A percentile compares a stretch with the other conserved stretches of the same genome.
Evolutionary conservation across 1,140 invertebrate genomes (phyloP).

Genomic region (Dryas iulia): DNA sequence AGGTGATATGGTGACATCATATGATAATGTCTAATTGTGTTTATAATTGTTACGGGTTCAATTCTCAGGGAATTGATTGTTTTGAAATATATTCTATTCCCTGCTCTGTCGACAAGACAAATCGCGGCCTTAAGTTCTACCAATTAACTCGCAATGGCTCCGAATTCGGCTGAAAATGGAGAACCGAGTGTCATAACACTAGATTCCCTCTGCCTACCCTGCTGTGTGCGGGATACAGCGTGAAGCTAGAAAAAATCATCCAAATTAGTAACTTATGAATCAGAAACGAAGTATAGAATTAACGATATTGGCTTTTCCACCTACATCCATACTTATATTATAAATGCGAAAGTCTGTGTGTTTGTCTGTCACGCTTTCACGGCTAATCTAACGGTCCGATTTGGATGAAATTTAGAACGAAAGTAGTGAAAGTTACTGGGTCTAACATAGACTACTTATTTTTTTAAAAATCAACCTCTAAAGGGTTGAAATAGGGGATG

Average conservation of each 20-base stretch:
- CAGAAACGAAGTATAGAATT: no score
- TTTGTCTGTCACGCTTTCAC: no score
- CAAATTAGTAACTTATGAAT: slow-evolving; percentile 3
- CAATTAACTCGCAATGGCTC: neutral
- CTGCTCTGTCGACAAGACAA: neutral
- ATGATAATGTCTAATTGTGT: no score
- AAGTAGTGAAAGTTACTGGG: no score
- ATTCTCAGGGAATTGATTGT: neutral
- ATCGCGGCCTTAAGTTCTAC: neutral
- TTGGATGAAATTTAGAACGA: no score
- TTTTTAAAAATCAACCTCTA: no score
- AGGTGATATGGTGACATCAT: no score
- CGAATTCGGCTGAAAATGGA: neutral
- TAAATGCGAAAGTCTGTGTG: no score
- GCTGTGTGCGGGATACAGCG: neutral
- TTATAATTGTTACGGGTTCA: neutral
- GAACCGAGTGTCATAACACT: neutral
- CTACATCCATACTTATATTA: no score
- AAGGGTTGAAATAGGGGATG: no score
- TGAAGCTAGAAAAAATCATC: neutral
- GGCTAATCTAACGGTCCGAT: no score
- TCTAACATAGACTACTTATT: no score
- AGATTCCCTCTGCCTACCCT: neutral
- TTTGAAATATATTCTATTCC: neutral
- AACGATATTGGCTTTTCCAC: slow-evolving; percentile 10